Conservation (phyloP, 2,888 invertebrate species). For the Lasioglossum figueresi region DNA sequence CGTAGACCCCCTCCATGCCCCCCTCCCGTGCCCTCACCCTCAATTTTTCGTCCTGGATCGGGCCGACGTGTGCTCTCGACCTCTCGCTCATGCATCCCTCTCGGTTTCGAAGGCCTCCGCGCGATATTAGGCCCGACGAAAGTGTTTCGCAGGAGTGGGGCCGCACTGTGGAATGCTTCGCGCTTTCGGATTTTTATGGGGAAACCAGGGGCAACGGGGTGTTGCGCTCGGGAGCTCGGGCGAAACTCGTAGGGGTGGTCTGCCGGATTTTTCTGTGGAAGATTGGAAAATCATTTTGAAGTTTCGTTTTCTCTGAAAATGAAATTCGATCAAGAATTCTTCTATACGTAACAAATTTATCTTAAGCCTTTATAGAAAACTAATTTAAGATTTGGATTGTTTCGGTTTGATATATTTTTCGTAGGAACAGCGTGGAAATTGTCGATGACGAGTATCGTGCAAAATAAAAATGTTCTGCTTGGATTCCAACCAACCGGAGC, state of each 20-base stretch:
- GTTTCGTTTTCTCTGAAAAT: background rate
- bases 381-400: too few species aligned
- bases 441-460: background rate
- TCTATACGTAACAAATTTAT: too few species aligned
- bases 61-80: background rate
- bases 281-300: background rate
- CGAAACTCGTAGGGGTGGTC: background rate
- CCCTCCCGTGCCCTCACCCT: background rate
- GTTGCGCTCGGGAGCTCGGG: fast-evolving
- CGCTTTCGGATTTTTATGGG: background rate
- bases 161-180: background rate
- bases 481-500: background rate
- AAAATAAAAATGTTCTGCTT: background rate
- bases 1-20: conserved; percentile 40
- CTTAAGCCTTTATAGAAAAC: too few species aligned
- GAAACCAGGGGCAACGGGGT: background rate
- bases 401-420: background rate
- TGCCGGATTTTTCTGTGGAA: background rate
- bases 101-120: conserved; percentile 11
- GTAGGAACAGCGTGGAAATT: background rate
- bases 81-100: background rate
- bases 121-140: conserved; percentile 12
- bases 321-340: too few species aligned
- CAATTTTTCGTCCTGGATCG: conserved; percentile 49
- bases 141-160: background rate